These are phyloP conservation scores for Fregetta grallaria DNA, from an alignment of 2,113 vertebrate genomes.

Conservation along the genomic window DNA sequence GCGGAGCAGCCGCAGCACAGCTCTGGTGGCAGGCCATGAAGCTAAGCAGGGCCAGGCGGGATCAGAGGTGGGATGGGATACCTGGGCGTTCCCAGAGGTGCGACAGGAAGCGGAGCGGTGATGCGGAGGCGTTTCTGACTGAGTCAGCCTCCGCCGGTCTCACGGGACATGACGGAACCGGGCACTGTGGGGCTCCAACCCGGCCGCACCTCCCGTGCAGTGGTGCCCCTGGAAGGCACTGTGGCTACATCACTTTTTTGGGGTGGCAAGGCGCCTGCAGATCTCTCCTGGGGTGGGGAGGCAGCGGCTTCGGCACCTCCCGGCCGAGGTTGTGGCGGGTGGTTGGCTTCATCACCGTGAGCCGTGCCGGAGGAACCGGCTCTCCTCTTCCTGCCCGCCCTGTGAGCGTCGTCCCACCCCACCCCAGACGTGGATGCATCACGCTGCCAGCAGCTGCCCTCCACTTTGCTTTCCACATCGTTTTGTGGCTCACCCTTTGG, in stretches of 20 bases:
- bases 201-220: accelerated
- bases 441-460: background rate
- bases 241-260: accelerated
- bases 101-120: background rate
- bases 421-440: background rate
- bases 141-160: background rate
- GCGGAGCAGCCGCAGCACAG: accelerated
- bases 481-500: accelerated
- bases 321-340: accelerated
- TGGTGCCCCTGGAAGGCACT: background rate
- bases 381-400: background rate
- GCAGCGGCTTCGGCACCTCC: background rate
- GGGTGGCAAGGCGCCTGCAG: background rate
- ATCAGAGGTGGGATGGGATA: background rate
- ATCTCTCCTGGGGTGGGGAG: accelerated
- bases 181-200: background rate
- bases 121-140: background rate
- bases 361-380: background rate
- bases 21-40: accelerated
- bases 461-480: background rate
- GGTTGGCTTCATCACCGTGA: background rate
- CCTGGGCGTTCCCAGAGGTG: conserved; percentile 1
- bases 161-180: accelerated
- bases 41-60: background rate
- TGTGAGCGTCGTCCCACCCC: background rate